Evolutionary conservation across 2,113 vertebrate species (phyloP), one percentile per base, ranked within the genome.

Genomic region (Cairina moschata): DNA sequence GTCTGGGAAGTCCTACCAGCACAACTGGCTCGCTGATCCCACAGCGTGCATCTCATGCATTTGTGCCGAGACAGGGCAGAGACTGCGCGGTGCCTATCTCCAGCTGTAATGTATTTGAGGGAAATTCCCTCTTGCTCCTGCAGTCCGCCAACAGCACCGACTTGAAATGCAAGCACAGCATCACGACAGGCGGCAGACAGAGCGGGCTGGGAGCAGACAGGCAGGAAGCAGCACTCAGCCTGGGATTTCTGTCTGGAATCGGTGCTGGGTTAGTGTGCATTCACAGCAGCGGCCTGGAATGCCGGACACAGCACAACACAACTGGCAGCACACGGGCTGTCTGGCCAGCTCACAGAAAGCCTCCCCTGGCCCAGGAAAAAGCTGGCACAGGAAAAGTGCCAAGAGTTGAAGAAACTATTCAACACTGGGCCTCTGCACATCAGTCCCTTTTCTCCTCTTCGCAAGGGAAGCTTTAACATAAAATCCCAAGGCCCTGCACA

Each of bases 221-320:
- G 68, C 73, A 50, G 80, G 80, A 93, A 94, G 56, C 69, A 0
- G 1, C 0, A 13, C 6, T 38, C 69, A 91, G 80, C 73, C 78
- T 69, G 18, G 77, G 91, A 92, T 93, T 89, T 82, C 1, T 0
- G 31, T 32, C 71, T 44, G 69, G 44, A 69, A 91, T 87, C 52
- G 20, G 56, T 60, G 73, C 0, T 62, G 91, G 44, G 82, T 97
- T 84, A 92, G 80, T 67, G 55, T 14, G 52, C 54, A 73, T 62
- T 91, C 48, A 92, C 23, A 71, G 69, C 77, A 36, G 48, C 1
- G 1, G 21, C 82, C 65, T 93, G 92, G 86, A 97, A 96, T 92
- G 92, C 88, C 69, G 86, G 16, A 92, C 73, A 42, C 93, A 96
- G 96, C 96, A 91, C 73, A 91, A 74, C 65, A 46, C 34, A 23